Percentiles rank a stretch among this genome's conserved stretches.
Evolutionary conservation across 2,888 invertebrate genomes (phyloP).

Genomic region (Leucoma salicis): DNA sequence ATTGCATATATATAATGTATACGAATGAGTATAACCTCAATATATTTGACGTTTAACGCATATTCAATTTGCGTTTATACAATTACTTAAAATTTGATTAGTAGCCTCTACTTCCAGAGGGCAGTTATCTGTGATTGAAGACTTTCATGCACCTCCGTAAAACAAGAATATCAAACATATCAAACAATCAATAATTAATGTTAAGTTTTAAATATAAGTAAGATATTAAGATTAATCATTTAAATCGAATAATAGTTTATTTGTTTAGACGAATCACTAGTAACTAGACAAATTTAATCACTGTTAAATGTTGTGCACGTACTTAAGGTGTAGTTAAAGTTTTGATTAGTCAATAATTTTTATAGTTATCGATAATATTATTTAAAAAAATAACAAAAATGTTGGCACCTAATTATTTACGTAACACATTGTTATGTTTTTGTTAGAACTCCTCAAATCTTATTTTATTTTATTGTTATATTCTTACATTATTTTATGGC

Average conservation of each 20-base stretch:
- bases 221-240: conserved; percentile 54
- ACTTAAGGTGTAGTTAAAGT: conserved; percentile 63
- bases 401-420: too few relatives aligned
- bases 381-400: conserved; percentile 29
- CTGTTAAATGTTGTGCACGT: conserved; percentile 82
- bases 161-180: conserved; percentile 80
- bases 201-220: conserved; percentile 36
- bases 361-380: conserved; percentile 42
- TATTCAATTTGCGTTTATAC: too few relatives aligned
- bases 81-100: too few relatives aligned
- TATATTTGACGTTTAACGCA: too few relatives aligned
- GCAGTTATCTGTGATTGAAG: conserved; percentile 17
- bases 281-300: conserved; percentile 74
- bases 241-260: conserved; percentile 47
- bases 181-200: conserved; percentile 55
- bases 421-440: not conserved
- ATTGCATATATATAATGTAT: too few relatives aligned
- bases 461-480: not conserved
- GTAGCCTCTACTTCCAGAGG: too few relatives aligned
- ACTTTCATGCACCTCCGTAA: conserved; percentile 47
- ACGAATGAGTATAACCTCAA: too few relatives aligned
- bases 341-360: conserved; percentile 75
- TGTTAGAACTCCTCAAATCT: too few relatives aligned
- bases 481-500: conserved; percentile 19
- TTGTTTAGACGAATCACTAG: conserved; percentile 67